Evolutionary conservation across 2,113 vertebrate genomes (phyloP).

Genomic region (Thinocorus orbignyianus): DNA sequence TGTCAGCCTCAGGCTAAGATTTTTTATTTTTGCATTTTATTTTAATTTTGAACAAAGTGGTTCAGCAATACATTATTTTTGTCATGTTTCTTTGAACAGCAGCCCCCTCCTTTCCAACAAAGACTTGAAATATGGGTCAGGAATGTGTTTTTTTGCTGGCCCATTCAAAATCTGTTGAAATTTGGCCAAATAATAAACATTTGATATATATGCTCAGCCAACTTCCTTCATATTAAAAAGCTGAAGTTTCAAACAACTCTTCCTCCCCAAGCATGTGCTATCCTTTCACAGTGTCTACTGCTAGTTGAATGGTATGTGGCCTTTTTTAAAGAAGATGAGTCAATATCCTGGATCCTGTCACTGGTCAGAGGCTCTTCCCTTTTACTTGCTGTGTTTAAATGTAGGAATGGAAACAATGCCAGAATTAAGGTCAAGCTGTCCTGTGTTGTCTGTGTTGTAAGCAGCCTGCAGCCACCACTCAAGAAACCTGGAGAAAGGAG

Average conservation of each 20-base stretch:
- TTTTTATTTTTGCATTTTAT: neutral
- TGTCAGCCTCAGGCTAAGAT: neutral
- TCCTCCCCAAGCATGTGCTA: neutral
- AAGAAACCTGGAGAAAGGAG: neutral
- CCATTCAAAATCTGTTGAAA: neutral
- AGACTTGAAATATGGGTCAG: neutral
- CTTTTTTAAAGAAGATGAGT: neutral
- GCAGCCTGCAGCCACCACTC: neutral
- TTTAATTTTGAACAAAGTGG: neutral
- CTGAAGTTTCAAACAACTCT: slow-evolving; percentile 11
- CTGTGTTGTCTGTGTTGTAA: neutral
- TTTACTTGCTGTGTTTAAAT: neutral
- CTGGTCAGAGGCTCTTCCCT: neutral
- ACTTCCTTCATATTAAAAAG: slow-evolving; percentile 18
- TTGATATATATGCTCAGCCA: neutral
- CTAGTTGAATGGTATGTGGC: neutral
- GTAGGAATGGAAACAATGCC: neutral
- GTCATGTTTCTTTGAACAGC: slow-evolving; percentile 11
- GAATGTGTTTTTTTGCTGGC: neutral
- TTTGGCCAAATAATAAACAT: slow-evolving; percentile 35
- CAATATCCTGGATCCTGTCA: neutral
- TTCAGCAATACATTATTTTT: neutral
- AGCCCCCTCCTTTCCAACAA: neutral
- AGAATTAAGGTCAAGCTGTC: neutral
- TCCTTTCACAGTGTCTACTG: neutral